Base-by-base conservation (phyloP, 1,140 invertebrate species). In the Chironomus tepperi region DNA sequence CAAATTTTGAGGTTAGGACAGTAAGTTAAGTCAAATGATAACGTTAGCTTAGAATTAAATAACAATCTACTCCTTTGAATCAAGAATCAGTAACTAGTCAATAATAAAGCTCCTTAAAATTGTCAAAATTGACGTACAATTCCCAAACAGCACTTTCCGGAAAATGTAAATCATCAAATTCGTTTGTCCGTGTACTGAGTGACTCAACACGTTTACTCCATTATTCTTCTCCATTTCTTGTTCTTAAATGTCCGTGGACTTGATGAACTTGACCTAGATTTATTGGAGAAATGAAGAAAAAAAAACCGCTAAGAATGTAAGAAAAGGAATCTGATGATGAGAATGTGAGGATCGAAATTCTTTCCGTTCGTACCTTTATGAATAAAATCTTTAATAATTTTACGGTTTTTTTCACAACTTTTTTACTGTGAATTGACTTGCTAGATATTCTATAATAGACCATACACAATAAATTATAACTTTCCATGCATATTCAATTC, bases 191-290 rank as follows among this genome's bases (percentile, higher is more conserved):
- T 34, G 24, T 34, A 34, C 24, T 34, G 24, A 34, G 24, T 34
- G 24, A 34, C 24, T 34, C 24, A 34, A 34, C 24, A 34, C 24
- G 24, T 34, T 34, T 34, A 34, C 24, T 5, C 24, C 24, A 34
- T 34, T 34, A 34, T 57, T 47, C 15, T 47, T 47, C 8, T 47
- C n/a, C 47, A 57, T n/a, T n/a, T n/a, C 47, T 57, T 57, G 47
- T 57, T 57, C 47, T 57, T 15, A 57, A 57, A 5, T 34, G 24
- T 34, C 24, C 24, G 24, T 34, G 47, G n/a, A 57, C 47, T 57
- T n/a, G 47, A 57, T 57, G 47, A 57, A 57, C 47, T 57, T 57
- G 47, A 57, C 47, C 47, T 57, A 57, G 47, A 3, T 57, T 57
- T 15, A 12, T 57, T n/a, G 47, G n/a, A 57, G 12, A 57, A 12